Evolutionary conservation across 2,113 vertebrate genomes (phyloP).

Genomic region (Acanthochromis polyacanthus): DNA sequence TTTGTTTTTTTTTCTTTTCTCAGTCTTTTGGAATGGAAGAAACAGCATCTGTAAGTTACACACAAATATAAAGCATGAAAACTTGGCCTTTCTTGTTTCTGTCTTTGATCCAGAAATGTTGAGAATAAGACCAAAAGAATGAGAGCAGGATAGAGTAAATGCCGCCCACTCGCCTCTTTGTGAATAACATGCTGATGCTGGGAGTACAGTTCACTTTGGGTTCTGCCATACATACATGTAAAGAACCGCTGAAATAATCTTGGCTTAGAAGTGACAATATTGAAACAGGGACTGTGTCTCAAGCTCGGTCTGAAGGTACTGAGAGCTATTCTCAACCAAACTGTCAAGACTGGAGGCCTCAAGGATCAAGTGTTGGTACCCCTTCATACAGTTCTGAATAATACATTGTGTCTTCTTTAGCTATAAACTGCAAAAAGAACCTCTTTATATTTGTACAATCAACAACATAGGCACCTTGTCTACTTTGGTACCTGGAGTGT

Average conservation of each 20-base stretch:
- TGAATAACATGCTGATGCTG: constrained; percentile 64
- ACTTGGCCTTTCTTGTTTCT: constrained; percentile 74
- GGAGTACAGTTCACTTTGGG: constrained; percentile 62
- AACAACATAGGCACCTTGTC: constrained; percentile 59
- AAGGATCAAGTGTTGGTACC: constrained; percentile 36
- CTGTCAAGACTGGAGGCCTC: constrained; percentile 46
- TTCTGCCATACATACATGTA: constrained; percentile 61
- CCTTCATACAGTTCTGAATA: constrained; percentile 54
- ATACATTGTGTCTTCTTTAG: constrained; percentile 27
- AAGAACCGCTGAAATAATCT: constrained; percentile 57
- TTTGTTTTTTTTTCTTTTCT: constrained; percentile 45
- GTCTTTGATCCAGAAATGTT: constrained; percentile 79
- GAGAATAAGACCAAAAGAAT: constrained; percentile 73
- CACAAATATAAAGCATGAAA: constrained; percentile 73
- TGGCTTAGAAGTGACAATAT: constrained; percentile 70
- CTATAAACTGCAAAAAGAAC: constrained; percentile 46
- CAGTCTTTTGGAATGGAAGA: constrained; percentile 68
- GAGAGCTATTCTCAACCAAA: constrained; percentile 55
- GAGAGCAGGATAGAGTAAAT: constrained; percentile 70
- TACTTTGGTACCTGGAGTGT: constrained; percentile 36
- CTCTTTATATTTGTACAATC: constrained; percentile 66
- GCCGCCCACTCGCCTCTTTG: constrained; percentile 71
- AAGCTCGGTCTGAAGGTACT: constrained; percentile 54
- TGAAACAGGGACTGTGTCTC: constrained; percentile 47
- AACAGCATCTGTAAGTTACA: constrained; percentile 79